A percentile compares a stretch with the other conserved stretches of the same genome.
phyloP scores from a whole-genome alignment of 2,888 invertebrate species.

The Torymus texanus region DNA sequence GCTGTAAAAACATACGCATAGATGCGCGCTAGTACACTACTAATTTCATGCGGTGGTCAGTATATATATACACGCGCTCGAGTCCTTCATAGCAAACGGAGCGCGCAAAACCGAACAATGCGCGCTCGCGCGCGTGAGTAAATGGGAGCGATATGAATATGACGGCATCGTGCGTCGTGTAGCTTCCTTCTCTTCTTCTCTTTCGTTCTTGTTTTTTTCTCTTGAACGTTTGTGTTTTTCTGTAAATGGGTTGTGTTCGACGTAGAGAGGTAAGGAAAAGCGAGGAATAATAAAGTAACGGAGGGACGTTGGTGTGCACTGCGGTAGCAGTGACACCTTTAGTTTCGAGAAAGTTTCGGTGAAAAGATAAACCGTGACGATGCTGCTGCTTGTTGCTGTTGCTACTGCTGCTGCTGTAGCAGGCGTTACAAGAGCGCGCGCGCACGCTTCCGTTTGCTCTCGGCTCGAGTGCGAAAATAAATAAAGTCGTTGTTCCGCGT shows the following conservation, averaged over 20 bases:
- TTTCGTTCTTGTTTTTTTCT: too few relatives aligned
- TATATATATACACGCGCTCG: background rate
- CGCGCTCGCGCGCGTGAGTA: background rate
- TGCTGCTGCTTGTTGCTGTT: too few relatives aligned
- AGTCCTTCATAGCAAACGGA: conserved; percentile 53
- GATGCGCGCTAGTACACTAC: background rate
- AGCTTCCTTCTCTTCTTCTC: too few relatives aligned
- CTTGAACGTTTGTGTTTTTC: too few relatives aligned
- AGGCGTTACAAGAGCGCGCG: too few relatives aligned
- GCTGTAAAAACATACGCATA: background rate
- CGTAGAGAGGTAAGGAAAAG: background rate
- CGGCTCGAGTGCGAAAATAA: background rate
- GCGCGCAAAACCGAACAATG: conserved; percentile 36
- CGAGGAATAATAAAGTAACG: background rate
- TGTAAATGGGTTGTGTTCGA: background rate
- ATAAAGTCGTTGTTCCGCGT: background rate
- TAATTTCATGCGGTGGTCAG: conserved; percentile 27
- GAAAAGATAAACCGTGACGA: conserved; percentile 29
- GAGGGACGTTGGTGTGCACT: background rate
- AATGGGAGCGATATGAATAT: conserved; percentile 22
- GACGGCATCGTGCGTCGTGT: too few relatives aligned
- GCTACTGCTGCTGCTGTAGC: too few relatives aligned
- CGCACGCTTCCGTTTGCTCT: background rate
- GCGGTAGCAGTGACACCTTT: background rate
- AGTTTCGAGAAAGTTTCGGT: conserved; percentile 30